Evolutionary conservation across 2,888 invertebrate genomes (phyloP).

Genomic region (Pseudococcus jackbeardsleyi): DNA sequence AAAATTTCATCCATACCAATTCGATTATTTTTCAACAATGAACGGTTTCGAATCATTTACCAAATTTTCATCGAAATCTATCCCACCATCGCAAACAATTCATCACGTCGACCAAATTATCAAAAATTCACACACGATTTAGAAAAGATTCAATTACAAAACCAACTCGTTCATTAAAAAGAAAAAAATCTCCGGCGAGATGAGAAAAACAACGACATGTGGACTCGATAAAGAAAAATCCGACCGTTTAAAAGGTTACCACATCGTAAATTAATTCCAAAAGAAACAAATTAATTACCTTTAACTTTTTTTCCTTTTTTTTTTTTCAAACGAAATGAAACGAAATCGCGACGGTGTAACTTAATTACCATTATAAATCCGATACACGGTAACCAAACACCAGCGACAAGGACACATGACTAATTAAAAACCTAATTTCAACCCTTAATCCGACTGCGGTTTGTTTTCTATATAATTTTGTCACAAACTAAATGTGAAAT

Average conservation of each 20-base stretch:
- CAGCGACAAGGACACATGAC: constrained; percentile 24
- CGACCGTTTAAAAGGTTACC: not conserved
- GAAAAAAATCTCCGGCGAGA: not conserved
- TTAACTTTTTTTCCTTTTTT: not conserved
- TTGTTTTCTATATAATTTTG: constrained; percentile 23
- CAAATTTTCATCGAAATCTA: not conserved
- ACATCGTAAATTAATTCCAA: not conserved
- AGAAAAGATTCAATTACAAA: not conserved
- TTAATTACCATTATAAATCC: constrained; percentile 38
- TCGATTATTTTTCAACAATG: too few relatives aligned
- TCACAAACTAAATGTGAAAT: constrained; percentile 19
- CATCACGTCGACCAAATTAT: not conserved
- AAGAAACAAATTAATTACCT: constrained; percentile 42
- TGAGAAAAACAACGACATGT: not conserved
- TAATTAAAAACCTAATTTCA: constrained; percentile 45
- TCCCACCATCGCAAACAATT: not conserved
- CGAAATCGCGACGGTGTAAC: not conserved
- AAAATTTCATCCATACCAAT: too few relatives aligned
- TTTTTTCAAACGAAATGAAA: constrained; percentile 1
- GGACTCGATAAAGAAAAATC: not conserved
- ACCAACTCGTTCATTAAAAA: not conserved
- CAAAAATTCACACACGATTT: not conserved
- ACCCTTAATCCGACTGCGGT: constrained; percentile 17
- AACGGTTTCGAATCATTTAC: too few relatives aligned
- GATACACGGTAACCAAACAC: constrained; percentile 13